These are phyloP conservation scores for Drosophila grimshawi DNA, from an alignment of 1,140 invertebrate genomes.

Conservation along the genomic window DNA sequence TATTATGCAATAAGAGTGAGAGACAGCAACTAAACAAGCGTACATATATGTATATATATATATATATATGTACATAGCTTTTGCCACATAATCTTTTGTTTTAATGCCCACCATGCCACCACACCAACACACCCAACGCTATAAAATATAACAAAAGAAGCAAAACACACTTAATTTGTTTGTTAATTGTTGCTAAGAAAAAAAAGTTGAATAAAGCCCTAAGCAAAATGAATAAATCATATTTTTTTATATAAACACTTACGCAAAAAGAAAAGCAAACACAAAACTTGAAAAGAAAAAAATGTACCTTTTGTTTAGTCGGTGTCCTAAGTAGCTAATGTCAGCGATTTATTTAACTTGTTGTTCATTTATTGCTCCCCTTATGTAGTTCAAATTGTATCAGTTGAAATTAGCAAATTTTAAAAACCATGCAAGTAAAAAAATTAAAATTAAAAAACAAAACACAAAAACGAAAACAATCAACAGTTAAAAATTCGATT, in stretches of 20 bases:
- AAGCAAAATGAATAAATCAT: constrained; percentile 34
- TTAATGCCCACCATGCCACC: constrained; percentile 24
- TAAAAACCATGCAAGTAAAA: constrained; percentile 9
- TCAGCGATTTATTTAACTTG: constrained; percentile 40
- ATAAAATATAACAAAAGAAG: background rate
- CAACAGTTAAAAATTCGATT: constrained; percentile 49
- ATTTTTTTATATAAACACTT: constrained; percentile 44
- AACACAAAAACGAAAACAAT: constrained; percentile 37
- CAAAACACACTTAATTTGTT: constrained; percentile 57
- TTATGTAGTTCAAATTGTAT: constrained; percentile 54
- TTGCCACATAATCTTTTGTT: constrained; percentile 25
- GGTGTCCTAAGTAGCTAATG: constrained; percentile 42
- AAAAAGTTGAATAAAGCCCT: constrained; percentile 56
- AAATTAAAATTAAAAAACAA: constrained; percentile 19
- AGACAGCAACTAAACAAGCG: constrained; percentile 34
- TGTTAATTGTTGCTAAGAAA: constrained; percentile 68
- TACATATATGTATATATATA: constrained; percentile 11
- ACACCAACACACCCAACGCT: constrained; percentile 43
- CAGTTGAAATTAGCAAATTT: constrained; percentile 34
- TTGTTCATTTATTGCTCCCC: constrained; percentile 49
- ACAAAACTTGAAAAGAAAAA: constrained; percentile 32
- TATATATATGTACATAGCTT: constrained; percentile 15
- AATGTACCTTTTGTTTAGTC: constrained; percentile 60
- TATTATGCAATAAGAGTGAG: constrained; percentile 49
- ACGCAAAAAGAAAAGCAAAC: constrained; percentile 4